Evolutionary conservation across 2,113 vertebrate species (phyloP), one percentile per base, ranked within the genome.

Genomic region (Oryzias javanicus): DNA sequence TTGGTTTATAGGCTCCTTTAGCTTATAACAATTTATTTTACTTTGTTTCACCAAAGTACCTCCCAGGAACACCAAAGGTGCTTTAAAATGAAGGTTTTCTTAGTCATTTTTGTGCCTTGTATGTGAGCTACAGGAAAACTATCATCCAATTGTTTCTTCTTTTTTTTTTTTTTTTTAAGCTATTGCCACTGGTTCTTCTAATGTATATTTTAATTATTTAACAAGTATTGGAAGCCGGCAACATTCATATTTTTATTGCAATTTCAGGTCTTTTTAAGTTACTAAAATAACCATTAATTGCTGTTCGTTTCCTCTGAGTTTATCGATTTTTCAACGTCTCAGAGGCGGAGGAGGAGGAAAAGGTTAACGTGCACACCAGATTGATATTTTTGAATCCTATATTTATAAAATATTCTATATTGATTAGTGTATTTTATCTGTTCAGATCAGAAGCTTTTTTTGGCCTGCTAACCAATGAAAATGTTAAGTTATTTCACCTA

Each of bases 21-120:
- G 70, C 73, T 91, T 82, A 79, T 70, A 71, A 74, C 64, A 60
- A 68, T 81, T 74, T 72, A 41, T 80, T 77, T 68, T 4, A 70
- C 79, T 86, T 84, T 76, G 72, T 89, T 85, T 80, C 89, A 92
- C 90, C 90, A 90, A 89, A 87, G 90, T 92, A 92, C 91, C 91
- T 91, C 91, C 86, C 82, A 81, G 84, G 44, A 91, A 91, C 86
- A 89, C 90, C 91, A 93, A 92, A 93, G 91, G 91, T 93, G 91
- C 92, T 93, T 93, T 92, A 92, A 87, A 89, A 88, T 79, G 78
- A 88, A 88, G 84, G 85, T 89, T 89, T 82, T 89, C 86, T 89
- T 88, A 89, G 86, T 91, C 60, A 78, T 87, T 91, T 91, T 81
- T 80, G 92, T 93, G 92, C 92, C 91, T 93, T 93, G 87, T 89